Evolutionary conservation across 2,888 invertebrate genomes (phyloP).

Genomic region (Habroteleia sp.): DNA sequence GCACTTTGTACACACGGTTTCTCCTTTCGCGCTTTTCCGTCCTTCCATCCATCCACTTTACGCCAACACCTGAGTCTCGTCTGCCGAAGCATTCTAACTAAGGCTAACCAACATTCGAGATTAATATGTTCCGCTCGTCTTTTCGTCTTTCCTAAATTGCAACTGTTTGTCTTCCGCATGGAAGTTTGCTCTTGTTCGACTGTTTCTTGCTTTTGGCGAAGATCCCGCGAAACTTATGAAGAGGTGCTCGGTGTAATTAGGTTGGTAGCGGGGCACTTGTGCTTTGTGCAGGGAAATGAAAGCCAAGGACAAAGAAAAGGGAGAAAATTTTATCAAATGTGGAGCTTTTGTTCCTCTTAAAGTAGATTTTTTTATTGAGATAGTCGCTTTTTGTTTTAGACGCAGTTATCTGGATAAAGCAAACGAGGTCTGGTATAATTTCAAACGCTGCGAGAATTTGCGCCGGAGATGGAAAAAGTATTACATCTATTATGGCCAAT

Average conservation of each 20-base stretch:
- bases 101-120: background rate
- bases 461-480: no score
- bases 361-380: no score
- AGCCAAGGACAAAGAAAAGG: no score
- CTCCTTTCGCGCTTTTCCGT: conserved; percentile 4
- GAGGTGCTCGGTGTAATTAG: conserved; percentile 8
- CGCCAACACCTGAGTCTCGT: no score
- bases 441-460: no score
- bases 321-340: no score
- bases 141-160: background rate
- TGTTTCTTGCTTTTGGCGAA: background rate
- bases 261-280: background rate
- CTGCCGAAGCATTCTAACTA: background rate
- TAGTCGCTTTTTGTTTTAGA: no score
- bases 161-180: conserved; percentile 4
- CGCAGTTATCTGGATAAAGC: no score
- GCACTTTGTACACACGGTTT: conserved; percentile 22
- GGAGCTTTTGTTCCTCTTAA: no score
- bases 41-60: background rate
- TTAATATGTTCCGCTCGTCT: conserved; percentile 3
- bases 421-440: no score
- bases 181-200: conserved; percentile 8
- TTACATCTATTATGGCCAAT: no score
- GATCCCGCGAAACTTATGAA: background rate
- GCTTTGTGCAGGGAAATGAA: conserved; percentile 15